Conservation (phyloP, 2,888 invertebrate species). For the Adelphocoris suturalis region DNA sequence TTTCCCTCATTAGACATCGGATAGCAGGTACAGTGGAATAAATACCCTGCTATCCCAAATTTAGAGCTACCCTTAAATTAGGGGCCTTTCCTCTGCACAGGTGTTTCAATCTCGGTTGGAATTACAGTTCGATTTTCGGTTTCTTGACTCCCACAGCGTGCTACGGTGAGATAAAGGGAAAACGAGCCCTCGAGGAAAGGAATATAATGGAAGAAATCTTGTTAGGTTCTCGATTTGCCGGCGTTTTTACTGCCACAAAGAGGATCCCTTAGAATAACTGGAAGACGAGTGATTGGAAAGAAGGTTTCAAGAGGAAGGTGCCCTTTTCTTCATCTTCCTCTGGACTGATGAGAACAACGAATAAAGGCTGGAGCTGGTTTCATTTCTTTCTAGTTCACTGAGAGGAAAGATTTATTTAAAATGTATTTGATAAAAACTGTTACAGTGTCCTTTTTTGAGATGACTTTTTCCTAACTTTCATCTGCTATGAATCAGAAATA, state of each 20-base stretch:
- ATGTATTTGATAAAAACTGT: not conserved
- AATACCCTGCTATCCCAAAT: no score
- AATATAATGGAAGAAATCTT: conserved; percentile 49
- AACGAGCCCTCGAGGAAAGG: conserved; percentile 12
- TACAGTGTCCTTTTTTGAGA: not conserved
- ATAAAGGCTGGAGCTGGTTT: not conserved
- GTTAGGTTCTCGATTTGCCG: conserved; percentile 10
- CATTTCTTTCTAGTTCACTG: not conserved
- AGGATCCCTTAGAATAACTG: conserved; percentile 28
- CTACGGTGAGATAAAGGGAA: not conserved
- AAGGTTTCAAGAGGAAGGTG: not conserved
- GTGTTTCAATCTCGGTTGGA: not conserved
- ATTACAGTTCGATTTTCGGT: not conserved
- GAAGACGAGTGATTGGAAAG: conserved; percentile 13
- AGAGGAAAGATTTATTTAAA: conserved; percentile 3
- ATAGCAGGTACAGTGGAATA: no score
- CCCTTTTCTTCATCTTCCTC: not conserved
- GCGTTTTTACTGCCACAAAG: not conserved
- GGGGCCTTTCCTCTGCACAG: no score
- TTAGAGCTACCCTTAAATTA: no score
- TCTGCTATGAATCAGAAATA: not conserved
- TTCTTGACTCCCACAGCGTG: not conserved
- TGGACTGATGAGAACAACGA: not conserved
- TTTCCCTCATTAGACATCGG: no score
- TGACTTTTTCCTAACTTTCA: not conserved